Percentiles rank a stretch among this genome's conserved stretches.
Conservation (phyloP, 1,140 invertebrate species). For the Hydropsyche tenuis region DNA sequence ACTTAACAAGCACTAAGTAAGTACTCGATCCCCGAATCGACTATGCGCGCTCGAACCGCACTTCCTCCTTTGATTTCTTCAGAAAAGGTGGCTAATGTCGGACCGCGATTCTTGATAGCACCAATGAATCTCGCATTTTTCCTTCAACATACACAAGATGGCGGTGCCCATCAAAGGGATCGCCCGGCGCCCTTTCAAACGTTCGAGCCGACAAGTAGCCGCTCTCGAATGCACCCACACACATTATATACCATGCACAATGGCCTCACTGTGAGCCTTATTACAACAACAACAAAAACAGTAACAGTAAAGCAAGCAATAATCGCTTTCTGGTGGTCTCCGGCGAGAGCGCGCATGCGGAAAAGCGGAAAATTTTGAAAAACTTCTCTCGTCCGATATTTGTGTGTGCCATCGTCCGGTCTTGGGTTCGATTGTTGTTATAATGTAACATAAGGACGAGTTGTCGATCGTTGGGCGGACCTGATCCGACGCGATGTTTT, state of each 20-base stretch:
- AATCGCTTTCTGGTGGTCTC: too few species aligned
- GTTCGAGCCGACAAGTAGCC: conserved; percentile 26
- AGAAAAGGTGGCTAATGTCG: not conserved
- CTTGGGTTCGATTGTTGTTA: too few species aligned
- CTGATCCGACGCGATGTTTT: conserved; percentile 41
- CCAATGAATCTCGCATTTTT: conserved; percentile 43
- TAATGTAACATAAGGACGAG: too few species aligned
- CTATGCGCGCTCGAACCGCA: too few species aligned
- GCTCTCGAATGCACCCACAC: too few species aligned
- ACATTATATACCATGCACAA: not conserved
- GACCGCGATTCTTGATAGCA: conserved; percentile 17
- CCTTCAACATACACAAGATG: conserved; percentile 25
- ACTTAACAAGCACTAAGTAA: too few species aligned
- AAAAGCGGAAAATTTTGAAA: too few species aligned
- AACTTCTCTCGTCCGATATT: too few species aligned
- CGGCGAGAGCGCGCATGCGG: too few species aligned
- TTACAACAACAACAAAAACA: not conserved
- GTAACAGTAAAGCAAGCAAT: not conserved
- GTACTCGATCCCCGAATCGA: too few species aligned
- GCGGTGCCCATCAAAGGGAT: conserved; percentile 14
- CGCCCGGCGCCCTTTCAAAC: conserved; percentile 14
- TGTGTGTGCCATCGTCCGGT: too few species aligned
- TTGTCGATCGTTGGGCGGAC: not conserved
- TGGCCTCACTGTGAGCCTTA: not conserved
- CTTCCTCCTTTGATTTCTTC: not conserved